phyloP scores from a whole-genome alignment of 2,888 invertebrate genomes.

The Artemia sp. region DNA sequence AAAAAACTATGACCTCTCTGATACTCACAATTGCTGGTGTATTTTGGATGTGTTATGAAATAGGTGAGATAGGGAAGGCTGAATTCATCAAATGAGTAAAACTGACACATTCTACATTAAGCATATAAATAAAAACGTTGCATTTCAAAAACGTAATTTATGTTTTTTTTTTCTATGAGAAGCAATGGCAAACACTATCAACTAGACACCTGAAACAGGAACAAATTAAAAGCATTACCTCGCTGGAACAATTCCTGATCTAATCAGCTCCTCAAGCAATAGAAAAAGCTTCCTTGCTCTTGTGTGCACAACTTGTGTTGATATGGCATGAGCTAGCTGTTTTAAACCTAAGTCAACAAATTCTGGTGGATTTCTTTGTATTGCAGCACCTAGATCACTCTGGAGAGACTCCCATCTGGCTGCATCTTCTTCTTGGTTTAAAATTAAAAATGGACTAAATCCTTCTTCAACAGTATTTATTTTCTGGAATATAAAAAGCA shows the following conservation, averaged over 20 bases:
- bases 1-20: no score
- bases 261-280: slow-evolving; percentile 56
- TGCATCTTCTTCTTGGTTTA: slow-evolving; percentile 50
- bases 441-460: slow-evolving; percentile 69
- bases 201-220: background rate
- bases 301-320: slow-evolving; percentile 52
- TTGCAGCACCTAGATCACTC: slow-evolving; percentile 47
- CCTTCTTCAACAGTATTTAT: slow-evolving; percentile 73
- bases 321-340: slow-evolving; percentile 53
- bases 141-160: background rate
- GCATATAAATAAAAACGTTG: no score
- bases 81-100: no score
- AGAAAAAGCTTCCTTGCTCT: slow-evolving; percentile 56
- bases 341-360: slow-evolving; percentile 55
- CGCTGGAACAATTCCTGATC: slow-evolving; percentile 52
- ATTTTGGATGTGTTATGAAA: no score
- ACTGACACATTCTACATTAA: no score
- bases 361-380: slow-evolving; percentile 49
- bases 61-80: no score
- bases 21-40: no score
- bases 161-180: background rate
- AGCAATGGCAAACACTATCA: background rate
- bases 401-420: slow-evolving; percentile 50
- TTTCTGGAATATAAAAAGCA: slow-evolving; percentile 38
- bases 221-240: slow-evolving; percentile 38